Evolutionary conservation across 2,797 vertebrate genomes (phyloP).

Genomic region (Pangasius larnaudii): DNA sequence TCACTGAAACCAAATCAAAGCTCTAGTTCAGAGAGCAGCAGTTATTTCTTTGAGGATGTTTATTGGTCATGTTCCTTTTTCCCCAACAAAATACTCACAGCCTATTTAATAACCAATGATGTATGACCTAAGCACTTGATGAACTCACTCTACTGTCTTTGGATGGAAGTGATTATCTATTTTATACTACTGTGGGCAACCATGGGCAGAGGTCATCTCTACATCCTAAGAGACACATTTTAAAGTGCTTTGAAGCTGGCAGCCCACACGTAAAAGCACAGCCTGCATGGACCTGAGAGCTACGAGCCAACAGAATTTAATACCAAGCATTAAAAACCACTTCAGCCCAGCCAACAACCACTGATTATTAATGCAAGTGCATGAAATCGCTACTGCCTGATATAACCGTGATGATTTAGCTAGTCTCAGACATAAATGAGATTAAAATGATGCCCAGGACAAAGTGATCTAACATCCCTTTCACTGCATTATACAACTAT

Average conservation of each 20-base stretch:
- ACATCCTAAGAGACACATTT: conserved; percentile 21
- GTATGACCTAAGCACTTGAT: conserved; percentile 23
- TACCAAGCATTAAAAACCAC: conserved; percentile 3
- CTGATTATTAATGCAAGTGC: conserved; percentile 43
- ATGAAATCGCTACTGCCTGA: conserved; percentile 35
- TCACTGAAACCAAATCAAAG: conserved; percentile 21
- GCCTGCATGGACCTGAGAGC: conserved; percentile 33
- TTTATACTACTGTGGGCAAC: conserved; percentile 4
- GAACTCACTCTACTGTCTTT: conserved; percentile 6
- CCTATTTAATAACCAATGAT: conserved; percentile 24
- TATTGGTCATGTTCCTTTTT: background rate
- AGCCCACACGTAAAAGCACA: conserved; percentile 36
- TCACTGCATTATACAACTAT: conserved; percentile 21
- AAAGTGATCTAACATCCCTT: conserved; percentile 21
- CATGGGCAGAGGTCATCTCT: conserved; percentile 2
- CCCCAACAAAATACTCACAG: background rate
- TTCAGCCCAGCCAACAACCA: conserved; percentile 14
- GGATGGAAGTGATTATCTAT: conserved; percentile 21
- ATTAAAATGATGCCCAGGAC: conserved; percentile 33
- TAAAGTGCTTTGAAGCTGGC: conserved; percentile 24
- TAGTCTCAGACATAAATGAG: conserved; percentile 37
- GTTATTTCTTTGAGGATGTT: conserved; percentile 10
- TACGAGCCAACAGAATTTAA: conserved; percentile 36
- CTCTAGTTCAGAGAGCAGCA: conserved; percentile 1
- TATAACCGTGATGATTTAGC: conserved; percentile 36